Base-by-base conservation (phyloP, 2,888 invertebrate genomes). In the Eurytoma adleriae region DNA sequence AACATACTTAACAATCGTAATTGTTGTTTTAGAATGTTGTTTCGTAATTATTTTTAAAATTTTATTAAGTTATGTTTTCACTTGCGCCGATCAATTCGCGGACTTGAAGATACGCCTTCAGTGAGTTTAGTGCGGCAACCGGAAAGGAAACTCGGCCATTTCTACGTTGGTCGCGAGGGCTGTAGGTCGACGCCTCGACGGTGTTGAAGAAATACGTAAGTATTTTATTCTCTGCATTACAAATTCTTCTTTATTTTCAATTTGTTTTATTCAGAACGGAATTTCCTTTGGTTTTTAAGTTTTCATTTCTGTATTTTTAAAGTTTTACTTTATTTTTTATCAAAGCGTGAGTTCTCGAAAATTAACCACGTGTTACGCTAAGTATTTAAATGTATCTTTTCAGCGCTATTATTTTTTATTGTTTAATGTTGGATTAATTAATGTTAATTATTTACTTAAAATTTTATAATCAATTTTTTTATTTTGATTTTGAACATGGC, bases 111-210 rank as follows among this genome's bases (percentile, higher is more conserved):
- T n/a, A n/a, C n/a, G n/a, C n/a, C n/a, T n/a, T n/a, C n/a, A n/a
- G n/a, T n/a, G n/a, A n/a, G n/a, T n/a, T n/a, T n/a, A n/a, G n/a
- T n/a, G 24, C 62, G 62, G 48, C 13, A 61, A 67, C 24, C 76
- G 77, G 80, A 77, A 80, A 52, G 40, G 72, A 40, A 50, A 7
- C 30, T 80, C 77, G 78, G 66, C 78, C 81, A 81, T 78, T 81
- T 81, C 59, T 20, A 69, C 69, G 18, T 50, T 52, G 54, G 1
- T 50, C 57, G n/a, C 13, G 3, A 18, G 62, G 56, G 50, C 16
- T 13, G 59, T 61, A 62, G 78, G 81, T 75, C 68, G 78, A 68
- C 72, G n/a, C 57, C 72, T 78, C n/a, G n/a, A n/a, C n/a, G n/a
- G n/a, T 78, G 73, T 59, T 75, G 30, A 75, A 62, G 7, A 48